Base-by-base conservation (phyloP, 1,140 invertebrate genomes). In the Thalassaphorura encarpata region DNA sequence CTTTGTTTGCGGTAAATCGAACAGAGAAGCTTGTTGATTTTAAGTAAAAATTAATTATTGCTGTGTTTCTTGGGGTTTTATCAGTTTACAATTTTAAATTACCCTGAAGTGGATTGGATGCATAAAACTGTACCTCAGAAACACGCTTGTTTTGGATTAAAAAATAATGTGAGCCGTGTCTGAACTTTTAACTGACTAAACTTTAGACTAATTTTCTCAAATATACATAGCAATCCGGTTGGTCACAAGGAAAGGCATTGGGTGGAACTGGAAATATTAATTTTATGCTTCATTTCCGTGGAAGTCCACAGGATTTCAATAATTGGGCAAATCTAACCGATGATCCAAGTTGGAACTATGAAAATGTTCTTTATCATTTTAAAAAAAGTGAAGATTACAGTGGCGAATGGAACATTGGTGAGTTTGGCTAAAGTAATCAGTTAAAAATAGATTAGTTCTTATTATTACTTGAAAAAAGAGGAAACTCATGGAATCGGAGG, bases 371-470 rank as follows among this genome's bases (percentile, higher is more conserved):
- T 1, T 47, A 48, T 0, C 55, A 48, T 33, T 64, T 64, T 24
- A 61, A 58, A 40, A 58, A 36, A 21, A 52, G 39, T 52, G 62
- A 64, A 54, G 31, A 64, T 26, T 64, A 56, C 33, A 6, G 26
- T n/a, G 62, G 65, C 8, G 33, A 36, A 33, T 61, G 58, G 53
- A 36, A 21, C 27, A 31, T 47, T 24, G 24, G 70, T 67, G 11
- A 11, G 33, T 36, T n/a, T 36, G 11, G 33, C 5, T 33, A n/a
- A 33, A 33, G 33, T 3, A 23, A 21, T 41, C 16, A 41, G 4
- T 48, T 29, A 24, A 1, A 29, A 52, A 43, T 23, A 8, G 13
- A 52, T 43, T 42, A 13, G 2, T 18, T 23, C 28, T n/a, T n/a
- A n/a, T n/a, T n/a, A n/a, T n/a, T n/a, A n/a, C 8, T 49, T 41